Conservation (phyloP, 2,113 vertebrate genomes). For the Nyctibius bracteatus region DNA sequence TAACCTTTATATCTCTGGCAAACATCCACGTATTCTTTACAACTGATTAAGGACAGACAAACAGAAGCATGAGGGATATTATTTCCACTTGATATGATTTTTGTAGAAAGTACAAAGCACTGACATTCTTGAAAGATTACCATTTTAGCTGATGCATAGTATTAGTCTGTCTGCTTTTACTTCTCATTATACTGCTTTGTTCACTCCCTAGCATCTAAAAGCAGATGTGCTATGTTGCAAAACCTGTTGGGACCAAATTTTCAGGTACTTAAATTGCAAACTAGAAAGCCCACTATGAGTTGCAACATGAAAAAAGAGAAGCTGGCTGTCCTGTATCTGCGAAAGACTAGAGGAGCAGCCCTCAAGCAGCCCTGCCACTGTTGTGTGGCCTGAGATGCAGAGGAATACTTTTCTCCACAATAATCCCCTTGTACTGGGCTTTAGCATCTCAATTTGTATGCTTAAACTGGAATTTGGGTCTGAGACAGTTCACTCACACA, state of each 20-base stretch:
- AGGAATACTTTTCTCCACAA: neutral
- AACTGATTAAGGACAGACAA: conserved; percentile 46
- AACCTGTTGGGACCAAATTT: neutral
- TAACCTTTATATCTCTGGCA: conserved; percentile 56
- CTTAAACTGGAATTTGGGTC: neutral
- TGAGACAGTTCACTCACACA: neutral
- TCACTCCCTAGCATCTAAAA: neutral
- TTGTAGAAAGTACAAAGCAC: neutral
- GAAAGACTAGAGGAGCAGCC: neutral
- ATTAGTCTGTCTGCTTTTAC: neutral
- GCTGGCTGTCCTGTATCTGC: neutral
- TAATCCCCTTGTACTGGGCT: neutral
- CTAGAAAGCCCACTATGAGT: neutral
- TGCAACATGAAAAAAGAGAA: neutral
- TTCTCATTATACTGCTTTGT: neutral
- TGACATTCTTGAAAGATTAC: conserved; percentile 15
- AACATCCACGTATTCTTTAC: conserved; percentile 43
- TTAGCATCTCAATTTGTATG: neutral
- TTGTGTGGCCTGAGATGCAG: neutral
- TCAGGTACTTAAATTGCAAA: neutral
- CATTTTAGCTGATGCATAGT: neutral
- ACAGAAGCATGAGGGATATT: conserved; percentile 20
- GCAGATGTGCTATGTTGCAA: neutral
- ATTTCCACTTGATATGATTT: conserved; percentile 41
- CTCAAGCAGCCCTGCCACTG: neutral